Percentiles rank a stretch among this genome's conserved stretches.
Evolutionary conservation across 2,888 invertebrate species (phyloP).

Genomic region (Phengaris arion): DNA sequence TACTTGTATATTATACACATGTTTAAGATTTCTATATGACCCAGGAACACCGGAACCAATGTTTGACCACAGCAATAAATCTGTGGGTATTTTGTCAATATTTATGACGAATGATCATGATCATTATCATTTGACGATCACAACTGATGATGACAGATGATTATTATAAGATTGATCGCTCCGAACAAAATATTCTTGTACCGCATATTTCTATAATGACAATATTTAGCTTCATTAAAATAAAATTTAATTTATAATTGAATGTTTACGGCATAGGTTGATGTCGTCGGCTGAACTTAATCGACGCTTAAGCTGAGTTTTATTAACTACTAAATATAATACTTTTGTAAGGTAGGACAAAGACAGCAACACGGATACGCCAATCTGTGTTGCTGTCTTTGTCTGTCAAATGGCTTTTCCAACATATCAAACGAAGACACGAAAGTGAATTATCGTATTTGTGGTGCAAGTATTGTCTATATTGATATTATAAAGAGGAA

Average conservation of each 20-base stretch:
- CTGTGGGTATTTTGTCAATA: slow-evolving; percentile 4
- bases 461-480: too few relatives aligned
- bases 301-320: not conserved
- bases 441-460: too few relatives aligned
- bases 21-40: too few relatives aligned
- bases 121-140: not conserved
- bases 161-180: not conserved
- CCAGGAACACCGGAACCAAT: too few relatives aligned
- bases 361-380: too few relatives aligned
- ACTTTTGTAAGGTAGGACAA: too few relatives aligned
- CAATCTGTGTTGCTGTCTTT: too few relatives aligned
- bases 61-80: not conserved
- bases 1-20: too few relatives aligned
- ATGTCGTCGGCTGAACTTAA: not conserved
- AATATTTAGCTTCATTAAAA: not conserved
- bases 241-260: slow-evolving; percentile 5
- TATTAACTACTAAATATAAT: too few relatives aligned
- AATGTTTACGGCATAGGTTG: not conserved
- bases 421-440: too few relatives aligned
- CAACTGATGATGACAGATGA: not conserved
- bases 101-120: not conserved
- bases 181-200: not conserved
- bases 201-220: not conserved
- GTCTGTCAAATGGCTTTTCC: too few relatives aligned
- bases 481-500: too few relatives aligned